Base-by-base conservation (phyloP, 1,140 invertebrate genomes). In the Pachyrhynchus sulphureomaculatus region DNA sequence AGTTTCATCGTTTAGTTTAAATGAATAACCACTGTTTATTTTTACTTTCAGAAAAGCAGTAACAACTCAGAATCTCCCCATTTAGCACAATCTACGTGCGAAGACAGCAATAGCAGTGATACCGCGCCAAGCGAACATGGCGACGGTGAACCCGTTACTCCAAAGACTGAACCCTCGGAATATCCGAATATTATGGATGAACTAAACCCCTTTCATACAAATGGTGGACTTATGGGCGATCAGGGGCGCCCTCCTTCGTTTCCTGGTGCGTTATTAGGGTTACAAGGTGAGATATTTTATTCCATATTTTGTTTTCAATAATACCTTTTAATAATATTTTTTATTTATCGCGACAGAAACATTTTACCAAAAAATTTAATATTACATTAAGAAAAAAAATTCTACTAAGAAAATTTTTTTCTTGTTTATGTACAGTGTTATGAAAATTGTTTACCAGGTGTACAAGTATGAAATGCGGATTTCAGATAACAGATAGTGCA, bases 71-170 rank as follows among this genome's bases (percentile, higher is more conserved):
- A 79, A 62, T 80, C 79, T 21, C 82, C 82, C 15, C 78, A 79
- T 17, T 78, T 84, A 77, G 83, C 85, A 8, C 87, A 88, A 72
- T 88, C 87, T 39, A 89, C 88, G 8, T 88, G 89, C 21, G 90
- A 92, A 68, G 90, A 93, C 59, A 86, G 84, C 66, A 81, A 91
- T 59, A 89, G 88, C 41, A 82, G 80, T 65, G 86, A 88, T 68
- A 86, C 85, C 10, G 86, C 83, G 44, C 78, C 83, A 23, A 86
- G 84, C 65, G 86, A 88, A 70, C 82, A 83, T 21, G 80, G 77
- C 18, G 81, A 79, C 34, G 79, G 77, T 13, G 81, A 79, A 37
- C 71, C 69, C 21, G 69, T 80, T 49, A 75, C 73, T 48, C 81
- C 83, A 62, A 85, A 85, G 72, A 81, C 84, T 70, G 84, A 85